Conservation (phyloP, 2,797 vertebrate genomes). For the Sarcophilus harrisii region DNA sequence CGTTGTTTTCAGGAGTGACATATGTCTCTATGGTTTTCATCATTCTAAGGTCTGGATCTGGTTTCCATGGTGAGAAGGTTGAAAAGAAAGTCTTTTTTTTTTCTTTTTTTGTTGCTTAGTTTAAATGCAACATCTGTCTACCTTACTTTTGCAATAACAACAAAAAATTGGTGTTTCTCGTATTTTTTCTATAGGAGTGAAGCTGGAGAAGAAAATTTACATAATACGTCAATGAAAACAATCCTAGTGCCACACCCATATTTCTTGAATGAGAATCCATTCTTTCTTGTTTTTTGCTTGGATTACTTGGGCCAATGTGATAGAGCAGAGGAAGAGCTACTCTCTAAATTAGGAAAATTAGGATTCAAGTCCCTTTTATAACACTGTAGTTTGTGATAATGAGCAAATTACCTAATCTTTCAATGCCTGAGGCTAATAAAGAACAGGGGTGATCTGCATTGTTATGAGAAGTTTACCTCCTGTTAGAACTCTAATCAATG, state of each 20-base stretch:
- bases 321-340: background rate
- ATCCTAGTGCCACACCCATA: background rate
- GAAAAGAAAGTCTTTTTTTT: slow-evolving; percentile 32
- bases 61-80: slow-evolving; percentile 67
- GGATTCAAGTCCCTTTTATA: slow-evolving; percentile 43
- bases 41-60: background rate
- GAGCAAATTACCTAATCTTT: background rate
- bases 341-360: background rate
- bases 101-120: slow-evolving; percentile 39
- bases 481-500: background rate
- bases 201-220: background rate
- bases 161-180: slow-evolving; percentile 34
- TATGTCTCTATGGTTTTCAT: background rate
- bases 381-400: background rate
- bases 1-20: background rate
- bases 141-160: slow-evolving; percentile 38
- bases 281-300: background rate
- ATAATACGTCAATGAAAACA: background rate
- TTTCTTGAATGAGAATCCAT: background rate
- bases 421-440: background rate
- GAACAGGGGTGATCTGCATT: background rate
- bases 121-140: slow-evolving; percentile 59
- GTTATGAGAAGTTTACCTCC: background rate
- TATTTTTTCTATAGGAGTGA: slow-evolving; percentile 30
- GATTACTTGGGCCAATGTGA: background rate